phyloP scores from a whole-genome alignment of 2,113 vertebrate species.

The Pongo abelii region DNA sequence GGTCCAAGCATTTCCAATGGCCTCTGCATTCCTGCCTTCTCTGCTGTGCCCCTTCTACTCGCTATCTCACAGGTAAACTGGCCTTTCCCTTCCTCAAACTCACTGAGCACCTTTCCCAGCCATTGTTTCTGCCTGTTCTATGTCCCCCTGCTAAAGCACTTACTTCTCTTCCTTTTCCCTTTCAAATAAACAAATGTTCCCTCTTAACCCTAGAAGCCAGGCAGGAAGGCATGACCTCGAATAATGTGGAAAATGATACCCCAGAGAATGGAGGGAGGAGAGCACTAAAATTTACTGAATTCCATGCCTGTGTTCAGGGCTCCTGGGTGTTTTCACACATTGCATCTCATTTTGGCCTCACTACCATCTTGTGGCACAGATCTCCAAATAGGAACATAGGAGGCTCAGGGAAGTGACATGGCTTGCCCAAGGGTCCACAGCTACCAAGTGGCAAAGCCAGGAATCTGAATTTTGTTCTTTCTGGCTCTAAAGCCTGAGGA shows the following conservation, averaged over 20 bases:
- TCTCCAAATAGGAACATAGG: not conserved
- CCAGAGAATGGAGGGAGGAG: not conserved
- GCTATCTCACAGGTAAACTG: too few relatives aligned
- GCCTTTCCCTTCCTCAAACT: not conserved
- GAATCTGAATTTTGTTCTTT: not conserved
- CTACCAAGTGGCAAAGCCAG: not conserved
- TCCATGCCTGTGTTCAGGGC: not conserved
- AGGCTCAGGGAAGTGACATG: not conserved
- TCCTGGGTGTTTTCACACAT: not conserved
- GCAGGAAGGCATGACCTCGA: not conserved
- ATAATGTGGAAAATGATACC: not conserved
- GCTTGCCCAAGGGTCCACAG: not conserved
- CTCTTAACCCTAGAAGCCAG: not conserved
- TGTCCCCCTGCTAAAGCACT: not conserved
- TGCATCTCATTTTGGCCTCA: not conserved
- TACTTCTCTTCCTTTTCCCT: not conserved
- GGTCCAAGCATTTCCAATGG: not conserved
- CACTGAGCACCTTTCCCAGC: not conserved
- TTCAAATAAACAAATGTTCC: not conserved
- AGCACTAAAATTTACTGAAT: not conserved
- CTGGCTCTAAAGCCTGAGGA: not conserved
- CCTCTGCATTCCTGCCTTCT: not conserved
- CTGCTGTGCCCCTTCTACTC: not conserved
- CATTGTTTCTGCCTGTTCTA: not conserved
- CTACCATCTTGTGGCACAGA: not conserved